Evolutionary conservation across 2,888 invertebrate genomes (phyloP), one percentile per base, ranked within the genome.

Genomic region (Agriopis aurantiaria): DNA sequence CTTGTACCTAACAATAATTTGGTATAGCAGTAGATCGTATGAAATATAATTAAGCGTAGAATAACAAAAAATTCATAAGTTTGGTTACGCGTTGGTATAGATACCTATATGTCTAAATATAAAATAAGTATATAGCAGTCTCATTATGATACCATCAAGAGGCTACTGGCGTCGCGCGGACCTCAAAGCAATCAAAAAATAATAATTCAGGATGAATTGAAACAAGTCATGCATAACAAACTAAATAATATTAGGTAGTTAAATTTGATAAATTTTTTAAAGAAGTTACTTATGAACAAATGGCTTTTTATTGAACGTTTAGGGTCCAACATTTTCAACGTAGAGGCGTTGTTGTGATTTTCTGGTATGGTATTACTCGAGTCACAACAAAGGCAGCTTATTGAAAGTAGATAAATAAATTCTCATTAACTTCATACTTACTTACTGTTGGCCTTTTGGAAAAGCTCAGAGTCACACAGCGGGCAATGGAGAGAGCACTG

Each of bases 201-300:
- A n/a, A 78, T 85, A 3, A 83, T 88, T 86, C 87, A 84, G 85
- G 68, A 88, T 82, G 77, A 85, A 84, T 86, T 82, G 76, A 86
- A 86, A 82, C 83, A 85, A 88, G 88, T 88, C 90, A 87, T 87
- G 88, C n/a, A 8, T 53, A 12, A 88, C 81, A 85, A 88, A 87
- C 79, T 88, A 56, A 61, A 55, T 87, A 89, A 89, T 71, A 88
- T 89, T 93, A 93, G 92, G 88, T 94, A 94, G 93, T 88, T 86
- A 87, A 91, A 91, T 91, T 92, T 91, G 91, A 91, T 91, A 92
- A 91, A 90, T 85, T 67, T 92, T 93, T 92, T 91, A 91, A 92
- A 89, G 86, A 91, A 87, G 89, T 91, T 88, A 91, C 89, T 91
- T 93, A 92, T 91, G 88, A 91, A 91, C 89, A 89, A 90, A 90